A percentile compares a stretch with the other conserved stretches of the same genome.
Evolutionary conservation across 2,888 invertebrate species (phyloP).

Genomic region (Ornithoptera priamus): DNA sequence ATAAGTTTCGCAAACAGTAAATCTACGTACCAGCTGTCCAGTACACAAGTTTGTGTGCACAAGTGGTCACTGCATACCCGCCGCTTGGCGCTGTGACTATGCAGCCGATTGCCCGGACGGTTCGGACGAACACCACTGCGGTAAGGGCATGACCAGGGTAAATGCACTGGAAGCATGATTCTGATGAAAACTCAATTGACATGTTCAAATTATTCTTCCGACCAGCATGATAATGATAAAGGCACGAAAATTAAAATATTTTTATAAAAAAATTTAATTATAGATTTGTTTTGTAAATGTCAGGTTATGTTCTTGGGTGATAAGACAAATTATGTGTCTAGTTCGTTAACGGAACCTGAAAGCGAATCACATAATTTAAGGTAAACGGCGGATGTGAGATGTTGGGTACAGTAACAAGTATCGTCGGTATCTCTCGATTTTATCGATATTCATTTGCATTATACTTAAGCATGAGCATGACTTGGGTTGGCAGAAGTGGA

Average conservation of each 20-base stretch:
- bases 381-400: conserved; percentile 18
- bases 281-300: background rate
- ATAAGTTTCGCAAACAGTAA: conserved; percentile 64
- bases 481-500: conserved; percentile 86
- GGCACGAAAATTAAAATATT: background rate
- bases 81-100: conserved; percentile 85
- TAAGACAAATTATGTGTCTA: background rate
- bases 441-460: conserved; percentile 46
- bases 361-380: conserved; percentile 19
- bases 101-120: conserved; percentile 84
- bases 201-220: conserved; percentile 35
- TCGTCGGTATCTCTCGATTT: conserved; percentile 13
- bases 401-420: background rate
- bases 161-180: conserved; percentile 36
- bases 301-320: background rate
- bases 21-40: conserved; percentile 74
- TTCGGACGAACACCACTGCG: conserved; percentile 84
- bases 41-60: conserved; percentile 84
- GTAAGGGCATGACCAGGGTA: conserved; percentile 69
- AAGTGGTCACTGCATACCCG: conserved; percentile 83
- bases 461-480: conserved; percentile 73
- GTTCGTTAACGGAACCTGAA: conserved; percentile 12
- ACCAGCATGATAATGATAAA: conserved; percentile 17
- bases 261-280: background rate
- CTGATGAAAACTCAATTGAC: conserved; percentile 38